These are phyloP conservation scores for Mimumesa dahlbomi DNA, from an alignment of 2,888 invertebrate species.

Conservation along the genomic window DNA sequence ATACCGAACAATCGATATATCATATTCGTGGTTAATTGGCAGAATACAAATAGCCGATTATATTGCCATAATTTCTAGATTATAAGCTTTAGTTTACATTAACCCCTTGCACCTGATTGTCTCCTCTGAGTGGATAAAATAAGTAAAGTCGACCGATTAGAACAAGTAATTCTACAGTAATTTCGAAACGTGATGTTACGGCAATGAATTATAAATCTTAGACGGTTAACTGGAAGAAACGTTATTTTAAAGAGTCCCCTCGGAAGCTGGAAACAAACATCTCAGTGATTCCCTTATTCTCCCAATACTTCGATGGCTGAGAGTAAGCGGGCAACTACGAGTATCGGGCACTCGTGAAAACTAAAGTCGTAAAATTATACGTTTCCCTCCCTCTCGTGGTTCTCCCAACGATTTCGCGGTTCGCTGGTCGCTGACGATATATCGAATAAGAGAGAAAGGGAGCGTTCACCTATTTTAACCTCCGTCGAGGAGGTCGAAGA, in stretches of 20 bases:
- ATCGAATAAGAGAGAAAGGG: conserved; percentile 24
- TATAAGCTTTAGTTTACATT: no score
- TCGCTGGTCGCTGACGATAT: conserved; percentile 13
- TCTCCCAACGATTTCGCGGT: conserved; percentile 35
- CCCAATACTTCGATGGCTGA: no score
- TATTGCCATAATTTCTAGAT: no score
- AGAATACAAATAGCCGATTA: no score
- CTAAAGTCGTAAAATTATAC: conserved; percentile 53
- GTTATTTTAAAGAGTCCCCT: neutral
- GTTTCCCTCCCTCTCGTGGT: conserved; percentile 2
- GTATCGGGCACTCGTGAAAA: conserved; percentile 22
- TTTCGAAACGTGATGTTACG: conserved; percentile 1
- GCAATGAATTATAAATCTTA: conserved; percentile 17
- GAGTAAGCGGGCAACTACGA: conserved; percentile 12
- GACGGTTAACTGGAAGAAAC: neutral
- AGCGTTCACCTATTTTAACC: conserved; percentile 26
- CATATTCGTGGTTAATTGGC: no score
- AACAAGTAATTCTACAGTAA: no score
- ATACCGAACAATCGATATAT: no score
- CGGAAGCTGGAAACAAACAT: neutral
- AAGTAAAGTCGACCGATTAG: no score
- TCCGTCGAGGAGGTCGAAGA: conserved; percentile 33
- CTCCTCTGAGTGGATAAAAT: no score
- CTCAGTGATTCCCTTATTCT: neutral
- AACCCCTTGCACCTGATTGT: no score